phyloP scores from a whole-genome alignment of 2,113 vertebrate genomes.

The Acanthochromis polyacanthus region DNA sequence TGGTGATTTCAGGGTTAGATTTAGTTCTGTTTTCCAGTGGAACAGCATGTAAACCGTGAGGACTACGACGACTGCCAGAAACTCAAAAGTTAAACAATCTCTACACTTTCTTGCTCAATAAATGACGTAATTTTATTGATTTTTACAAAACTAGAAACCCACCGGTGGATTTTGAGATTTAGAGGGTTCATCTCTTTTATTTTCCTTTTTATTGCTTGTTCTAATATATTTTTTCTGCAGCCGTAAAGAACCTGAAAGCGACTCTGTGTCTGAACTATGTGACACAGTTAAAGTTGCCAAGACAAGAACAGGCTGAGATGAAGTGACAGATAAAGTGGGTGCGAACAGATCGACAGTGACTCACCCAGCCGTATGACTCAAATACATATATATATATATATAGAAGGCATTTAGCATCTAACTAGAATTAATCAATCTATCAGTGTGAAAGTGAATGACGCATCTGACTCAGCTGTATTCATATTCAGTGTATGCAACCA shows the following conservation, averaged over 20 bases:
- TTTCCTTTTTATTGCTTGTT: too few relatives aligned
- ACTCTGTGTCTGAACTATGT: background rate
- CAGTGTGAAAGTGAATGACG: background rate
- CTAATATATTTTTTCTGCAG: background rate
- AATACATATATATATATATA: background rate
- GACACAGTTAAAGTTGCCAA: background rate
- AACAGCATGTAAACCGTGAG: too few relatives aligned
- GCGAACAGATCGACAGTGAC: background rate
- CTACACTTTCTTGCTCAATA: too few relatives aligned
- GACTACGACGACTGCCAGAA: too few relatives aligned
- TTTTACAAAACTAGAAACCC: too few relatives aligned
- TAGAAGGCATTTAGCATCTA: background rate
- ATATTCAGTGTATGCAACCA: constrained; percentile 19
- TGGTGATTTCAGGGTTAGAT: too few relatives aligned
- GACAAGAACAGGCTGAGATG: background rate
- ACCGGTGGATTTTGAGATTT: too few relatives aligned
- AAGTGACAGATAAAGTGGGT: background rate
- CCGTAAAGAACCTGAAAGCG: background rate
- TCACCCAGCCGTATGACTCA: background rate
- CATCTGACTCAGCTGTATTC: constrained; percentile 2
- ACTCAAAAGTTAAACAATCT: too few relatives aligned
- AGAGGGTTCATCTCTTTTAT: too few relatives aligned
- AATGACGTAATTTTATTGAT: too few relatives aligned
- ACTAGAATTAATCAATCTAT: background rate
- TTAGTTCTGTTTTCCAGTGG: too few relatives aligned